Conservation (phyloP, 2,113 vertebrate genomes). For the Petroica traversi region DNA sequence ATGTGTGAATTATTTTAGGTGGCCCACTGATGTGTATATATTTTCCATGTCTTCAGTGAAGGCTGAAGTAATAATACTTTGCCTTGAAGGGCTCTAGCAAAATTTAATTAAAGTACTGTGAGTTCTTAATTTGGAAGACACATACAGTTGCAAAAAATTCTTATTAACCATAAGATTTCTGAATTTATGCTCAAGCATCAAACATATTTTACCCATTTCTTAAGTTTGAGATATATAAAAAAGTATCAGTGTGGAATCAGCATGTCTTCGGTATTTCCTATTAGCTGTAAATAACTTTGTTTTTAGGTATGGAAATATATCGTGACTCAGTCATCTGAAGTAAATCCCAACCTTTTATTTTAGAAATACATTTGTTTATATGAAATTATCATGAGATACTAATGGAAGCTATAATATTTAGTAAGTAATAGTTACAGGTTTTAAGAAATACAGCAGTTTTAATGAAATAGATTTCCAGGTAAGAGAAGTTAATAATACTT, state of each 20-base stretch:
- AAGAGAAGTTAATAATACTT: not conserved
- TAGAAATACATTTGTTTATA: not conserved
- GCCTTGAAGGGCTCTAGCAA: not conserved
- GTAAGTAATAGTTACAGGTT: not conserved
- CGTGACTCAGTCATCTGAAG: not conserved
- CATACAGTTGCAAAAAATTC: not conserved
- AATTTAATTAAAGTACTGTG: not conserved
- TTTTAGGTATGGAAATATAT: not conserved
- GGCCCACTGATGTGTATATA: not conserved
- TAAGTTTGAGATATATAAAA: not conserved
- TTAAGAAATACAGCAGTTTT: not conserved
- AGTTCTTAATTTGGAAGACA: not conserved
- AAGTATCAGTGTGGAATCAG: not conserved
- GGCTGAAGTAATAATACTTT: not conserved
- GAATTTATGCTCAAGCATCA: not conserved
- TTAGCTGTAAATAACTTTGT: not conserved
- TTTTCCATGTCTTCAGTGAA: not conserved
- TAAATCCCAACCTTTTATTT: not conserved
- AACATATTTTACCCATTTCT: not conserved
- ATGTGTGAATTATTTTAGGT: not conserved
- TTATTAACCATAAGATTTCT: not conserved
- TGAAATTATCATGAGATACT: not conserved
- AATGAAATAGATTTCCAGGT: not conserved
- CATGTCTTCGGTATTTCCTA: not conserved
- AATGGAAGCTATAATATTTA: not conserved